phyloP scores from a whole-genome alignment of 2,113 vertebrate genomes.

The Nipponia nippon region DNA sequence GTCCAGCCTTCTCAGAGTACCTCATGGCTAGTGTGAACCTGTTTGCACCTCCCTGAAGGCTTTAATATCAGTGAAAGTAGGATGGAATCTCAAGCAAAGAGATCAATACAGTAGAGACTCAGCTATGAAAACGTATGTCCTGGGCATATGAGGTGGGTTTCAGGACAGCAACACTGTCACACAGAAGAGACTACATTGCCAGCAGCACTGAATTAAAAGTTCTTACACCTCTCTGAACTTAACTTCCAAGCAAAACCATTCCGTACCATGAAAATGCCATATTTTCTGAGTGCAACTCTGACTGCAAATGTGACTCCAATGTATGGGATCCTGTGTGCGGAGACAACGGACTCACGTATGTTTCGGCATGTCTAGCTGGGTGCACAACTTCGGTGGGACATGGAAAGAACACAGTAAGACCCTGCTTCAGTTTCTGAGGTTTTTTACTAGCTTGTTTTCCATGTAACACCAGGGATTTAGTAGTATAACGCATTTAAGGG shows the following conservation, averaged over 20 bases:
- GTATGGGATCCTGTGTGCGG: conserved; percentile 93
- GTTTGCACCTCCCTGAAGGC: not conserved
- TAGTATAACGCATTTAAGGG: not conserved
- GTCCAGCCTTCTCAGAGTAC: not conserved
- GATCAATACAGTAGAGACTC: not conserved
- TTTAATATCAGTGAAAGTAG: not conserved
- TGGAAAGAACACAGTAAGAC: conserved; percentile 76
- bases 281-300: conserved; percentile 81
- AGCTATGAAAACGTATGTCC: not conserved
- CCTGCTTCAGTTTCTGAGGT: not conserved
- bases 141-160: not conserved
- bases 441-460: not conserved
- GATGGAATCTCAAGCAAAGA: not conserved
- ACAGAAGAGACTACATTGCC: not conserved
- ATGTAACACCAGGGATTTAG: not conserved
- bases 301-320: conserved; percentile 80
- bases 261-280: conserved; percentile 42
- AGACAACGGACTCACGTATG: conserved; percentile 82
- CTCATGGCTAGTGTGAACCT: not conserved
- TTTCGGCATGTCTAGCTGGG: conserved; percentile 86
- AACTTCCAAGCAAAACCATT: conserved; percentile 64
- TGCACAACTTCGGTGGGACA: conserved; percentile 72
- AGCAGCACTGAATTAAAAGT: not conserved
- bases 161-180: not conserved
- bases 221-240: not conserved